Evolutionary conservation across 2,888 invertebrate species (phyloP).

Genomic region (Nomada flava): DNA sequence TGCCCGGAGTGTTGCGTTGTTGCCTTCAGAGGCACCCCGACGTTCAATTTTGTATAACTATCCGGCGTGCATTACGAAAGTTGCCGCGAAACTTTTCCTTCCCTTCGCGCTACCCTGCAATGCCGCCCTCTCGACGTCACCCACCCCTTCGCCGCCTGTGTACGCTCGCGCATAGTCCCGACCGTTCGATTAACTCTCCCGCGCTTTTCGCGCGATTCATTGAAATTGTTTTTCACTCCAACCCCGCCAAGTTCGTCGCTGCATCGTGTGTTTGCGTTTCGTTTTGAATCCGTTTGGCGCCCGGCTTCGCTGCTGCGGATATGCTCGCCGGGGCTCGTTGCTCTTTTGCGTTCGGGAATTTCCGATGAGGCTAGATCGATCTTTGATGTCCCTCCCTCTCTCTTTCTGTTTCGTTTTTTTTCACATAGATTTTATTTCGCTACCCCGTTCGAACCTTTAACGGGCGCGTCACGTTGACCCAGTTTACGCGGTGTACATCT

Average conservation of each 20-base stretch:
- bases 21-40: constrained; percentile 72
- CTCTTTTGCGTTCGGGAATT: not conserved
- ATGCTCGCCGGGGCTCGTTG: not conserved
- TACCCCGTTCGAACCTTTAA: not conserved
- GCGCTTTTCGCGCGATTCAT: constrained; percentile 68
- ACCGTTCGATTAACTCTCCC: constrained; percentile 69
- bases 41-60: constrained; percentile 80
- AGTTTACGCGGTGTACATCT: not conserved
- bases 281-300: constrained; percentile 42
- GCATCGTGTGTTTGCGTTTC: constrained; percentile 38
- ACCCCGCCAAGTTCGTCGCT: constrained; percentile 8
- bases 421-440: not conserved
- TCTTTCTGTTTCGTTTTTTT: not conserved
- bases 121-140: constrained; percentile 33
- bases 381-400: not conserved
- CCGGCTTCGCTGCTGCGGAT: constrained; percentile 21
- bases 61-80: constrained; percentile 74
- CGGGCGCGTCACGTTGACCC: constrained; percentile 3
- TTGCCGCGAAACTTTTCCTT: constrained; percentile 71
- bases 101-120: constrained; percentile 55
- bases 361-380: not conserved
- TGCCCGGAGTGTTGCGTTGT: constrained; percentile 75
- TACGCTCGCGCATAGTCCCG: constrained; percentile 38
- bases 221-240: constrained; percentile 65
- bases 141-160: constrained; percentile 9